Base-by-base conservation (phyloP, 2,113 vertebrate genomes). In the Indri indri region DNA sequence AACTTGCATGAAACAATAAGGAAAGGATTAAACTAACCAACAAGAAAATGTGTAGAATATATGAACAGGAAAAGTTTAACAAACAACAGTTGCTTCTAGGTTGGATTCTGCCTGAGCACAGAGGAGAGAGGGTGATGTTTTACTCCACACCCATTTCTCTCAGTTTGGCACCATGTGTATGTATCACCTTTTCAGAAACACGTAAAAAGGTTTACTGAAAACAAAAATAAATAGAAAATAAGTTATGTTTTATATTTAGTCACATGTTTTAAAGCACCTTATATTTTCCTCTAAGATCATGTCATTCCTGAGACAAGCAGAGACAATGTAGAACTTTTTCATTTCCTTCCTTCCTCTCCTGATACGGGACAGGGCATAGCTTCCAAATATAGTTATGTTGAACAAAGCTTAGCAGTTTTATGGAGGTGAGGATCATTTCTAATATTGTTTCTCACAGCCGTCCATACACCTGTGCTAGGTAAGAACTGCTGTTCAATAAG, bases 241-340 rank as follows among this genome's bases (percentile, higher is more conserved):
- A 93, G 13, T 94, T 89, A 76, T 74, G 5, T 82, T 76, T 83
- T 90, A 73, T 85, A 88, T 70, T 92, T 93, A 88, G 3, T 6
- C 57, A 63, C 1, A 4, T 32, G 5, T 59, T 52, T 70, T 61
- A 50, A 83, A 68, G n/a, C 57, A 37, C 27, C 17, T 6, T 76
- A 4, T 45, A 37, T 84, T 91, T 92, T 93, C 57, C 54, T 91
- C 1, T 27, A 71, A 74, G 10, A 71, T 74, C 47, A 85, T 52
- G 30, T 65, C 63, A 45, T 74, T 95, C 52, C 54, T 54, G 30
- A 93, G 32, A 76, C 6, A 57, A 47, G 40, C n/a, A 74, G n/a
- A 94, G 42, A 50, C 17, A 42, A 45, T 10, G 20, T 45, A 73
- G 23, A 90, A 68, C 2, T 27, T 73, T 88, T 61, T 79, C n/a